Percentiles rank a stretch among this genome's conserved stretches.
phyloP scores from a whole-genome alignment of 2,888 invertebrate species.

The Prosapia bicincta region DNA sequence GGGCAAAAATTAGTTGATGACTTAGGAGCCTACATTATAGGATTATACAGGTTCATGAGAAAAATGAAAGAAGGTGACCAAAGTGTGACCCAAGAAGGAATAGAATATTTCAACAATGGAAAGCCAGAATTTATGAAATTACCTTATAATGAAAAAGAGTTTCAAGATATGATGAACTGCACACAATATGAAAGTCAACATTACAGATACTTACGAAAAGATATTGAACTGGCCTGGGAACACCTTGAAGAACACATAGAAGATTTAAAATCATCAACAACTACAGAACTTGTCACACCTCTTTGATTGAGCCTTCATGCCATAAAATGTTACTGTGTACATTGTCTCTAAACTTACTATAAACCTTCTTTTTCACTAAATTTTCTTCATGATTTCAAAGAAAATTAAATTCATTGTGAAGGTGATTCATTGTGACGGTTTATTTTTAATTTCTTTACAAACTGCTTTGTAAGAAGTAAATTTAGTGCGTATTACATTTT shows the following conservation, averaged over 20 bases:
- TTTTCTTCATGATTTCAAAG: too few relatives aligned
- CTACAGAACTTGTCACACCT: not conserved
- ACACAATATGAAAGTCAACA: not conserved
- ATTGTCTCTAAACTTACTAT: too few relatives aligned
- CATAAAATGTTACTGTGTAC: too few relatives aligned
- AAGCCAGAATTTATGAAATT: not conserved
- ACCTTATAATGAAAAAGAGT: not conserved
- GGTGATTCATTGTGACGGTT: too few relatives aligned
- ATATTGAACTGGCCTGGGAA: not conserved
- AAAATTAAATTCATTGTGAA: too few relatives aligned
- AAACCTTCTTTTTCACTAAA: too few relatives aligned
- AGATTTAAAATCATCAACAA: not conserved
- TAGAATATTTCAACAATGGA: not conserved
- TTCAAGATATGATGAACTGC: not conserved
- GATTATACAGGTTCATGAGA: not conserved
- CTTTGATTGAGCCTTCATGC: not conserved
- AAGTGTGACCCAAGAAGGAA: not conserved
- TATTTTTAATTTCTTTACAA: too few relatives aligned
- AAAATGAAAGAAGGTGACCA: not conserved
- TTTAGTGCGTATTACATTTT: too few relatives aligned
- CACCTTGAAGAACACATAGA: not conserved
- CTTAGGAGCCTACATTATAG: not conserved
- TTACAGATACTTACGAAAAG: not conserved
- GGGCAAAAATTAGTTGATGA: not conserved
- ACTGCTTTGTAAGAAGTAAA: too few relatives aligned